Evolutionary conservation across 2,113 vertebrate species (phyloP).

Genomic region (Amazona guildingii): DNA sequence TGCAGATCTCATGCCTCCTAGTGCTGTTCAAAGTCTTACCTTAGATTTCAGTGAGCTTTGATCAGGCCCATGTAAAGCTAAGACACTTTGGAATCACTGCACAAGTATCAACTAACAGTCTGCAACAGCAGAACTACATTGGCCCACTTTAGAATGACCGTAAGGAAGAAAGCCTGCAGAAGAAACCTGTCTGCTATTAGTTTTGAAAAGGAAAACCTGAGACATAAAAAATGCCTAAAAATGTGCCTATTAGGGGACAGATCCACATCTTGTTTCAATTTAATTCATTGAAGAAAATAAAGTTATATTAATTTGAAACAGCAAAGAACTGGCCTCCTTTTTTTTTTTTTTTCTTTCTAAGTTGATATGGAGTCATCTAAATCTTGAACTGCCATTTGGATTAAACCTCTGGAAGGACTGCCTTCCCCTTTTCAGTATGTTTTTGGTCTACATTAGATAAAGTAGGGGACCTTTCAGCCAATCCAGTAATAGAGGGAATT

Average conservation of each 20-base stretch:
- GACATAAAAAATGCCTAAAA: background rate
- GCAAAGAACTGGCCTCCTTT: background rate
- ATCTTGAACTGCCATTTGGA: background rate
- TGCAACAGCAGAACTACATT: background rate
- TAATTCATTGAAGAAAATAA: background rate
- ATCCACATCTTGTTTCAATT: background rate
- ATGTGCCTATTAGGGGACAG: background rate
- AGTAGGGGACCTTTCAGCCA: background rate
- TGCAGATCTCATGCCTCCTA: background rate
- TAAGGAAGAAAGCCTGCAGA: background rate
- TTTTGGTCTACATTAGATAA: background rate
- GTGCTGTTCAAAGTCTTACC: background rate
- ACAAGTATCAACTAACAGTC: background rate
- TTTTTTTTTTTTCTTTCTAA: background rate
- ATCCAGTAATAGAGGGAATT: background rate
- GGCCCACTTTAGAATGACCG: background rate
- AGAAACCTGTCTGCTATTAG: background rate
- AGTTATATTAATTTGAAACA: background rate
- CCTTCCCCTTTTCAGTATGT: background rate
- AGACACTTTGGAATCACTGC: background rate
- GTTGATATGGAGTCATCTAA: background rate
- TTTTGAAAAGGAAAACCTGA: constrained; percentile 16
- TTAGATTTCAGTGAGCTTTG: background rate
- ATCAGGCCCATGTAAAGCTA: background rate
- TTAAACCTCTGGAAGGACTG: background rate